Base-by-base conservation (phyloP, 2,888 invertebrate genomes). In the Thera britannica region DNA sequence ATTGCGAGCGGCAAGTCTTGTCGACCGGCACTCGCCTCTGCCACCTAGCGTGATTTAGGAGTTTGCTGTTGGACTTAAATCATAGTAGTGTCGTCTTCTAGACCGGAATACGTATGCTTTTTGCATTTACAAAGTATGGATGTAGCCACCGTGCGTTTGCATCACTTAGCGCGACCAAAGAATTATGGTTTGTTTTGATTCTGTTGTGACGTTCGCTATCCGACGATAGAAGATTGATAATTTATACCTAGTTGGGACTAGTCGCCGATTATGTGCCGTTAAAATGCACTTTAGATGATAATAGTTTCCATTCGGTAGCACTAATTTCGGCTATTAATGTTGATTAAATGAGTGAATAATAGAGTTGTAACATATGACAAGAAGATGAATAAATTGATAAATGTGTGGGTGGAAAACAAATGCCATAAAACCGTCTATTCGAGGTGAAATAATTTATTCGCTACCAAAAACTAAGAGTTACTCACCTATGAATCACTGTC, bases 41-140 rank as follows among this genome's bases (percentile, higher is more conserved):
- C 85, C 87, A 87, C 88, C 86, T 87, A 87, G 80, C 85, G 86
- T 91, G 92, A 91, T 92, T 92, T 92, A 91, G 85, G 86, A 86
- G 86, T 83, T 84, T 83, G 83, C 82, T 79, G 78, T 81, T 79
- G 81, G 82, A 80, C 87, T 89, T 91, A 90, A 90, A 91, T 91
- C 92, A 91, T 91, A 89, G 84, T 81, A 70, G 83, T 83, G 86
- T 88, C 86, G 84, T 81, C 85, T 85, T 81, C 78, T 81, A 84
- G 83, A 84, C 82, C 85, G 83, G 83, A 80, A 82, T 81, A 86
- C 81, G 84, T 84, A 81, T 85, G 87, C 86, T 85, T 86, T 86
- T 86, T 85, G 84, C 83, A 83, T 85, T 82, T 81, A 80, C 80
- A 79, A 79, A 83, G 82, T 78, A 80, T 78, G 77, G 77, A 81